These are phyloP conservation scores for Paedocypris micromegethes DNA, from an alignment of 2,797 vertebrate species.

Conservation along the genomic window DNA sequence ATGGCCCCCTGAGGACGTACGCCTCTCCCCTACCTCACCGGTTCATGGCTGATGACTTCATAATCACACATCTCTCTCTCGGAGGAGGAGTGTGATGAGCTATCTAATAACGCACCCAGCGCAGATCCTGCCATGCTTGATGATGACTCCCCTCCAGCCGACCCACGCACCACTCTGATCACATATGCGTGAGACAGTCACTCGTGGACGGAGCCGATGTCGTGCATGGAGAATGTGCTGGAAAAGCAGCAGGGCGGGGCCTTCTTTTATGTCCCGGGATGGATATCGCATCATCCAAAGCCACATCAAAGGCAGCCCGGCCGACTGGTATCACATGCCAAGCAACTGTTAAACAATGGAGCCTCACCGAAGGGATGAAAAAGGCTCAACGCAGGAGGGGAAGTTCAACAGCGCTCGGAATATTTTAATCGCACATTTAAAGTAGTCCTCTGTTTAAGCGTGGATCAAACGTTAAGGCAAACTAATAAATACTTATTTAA, in stretches of 20 bases:
- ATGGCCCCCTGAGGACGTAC: conserved; percentile 93
- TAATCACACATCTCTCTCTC: conserved; percentile 95
- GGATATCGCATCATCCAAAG: conserved; percentile 61
- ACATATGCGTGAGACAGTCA: background rate
- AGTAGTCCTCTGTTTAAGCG: no score
- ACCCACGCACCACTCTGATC: conserved; percentile 7
- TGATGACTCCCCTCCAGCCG: conserved; percentile 11
- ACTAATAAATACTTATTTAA: no score
- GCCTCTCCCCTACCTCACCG: conserved; percentile 81
- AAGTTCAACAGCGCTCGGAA: conserved; percentile 51
- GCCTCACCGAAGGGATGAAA: conserved; percentile 67
- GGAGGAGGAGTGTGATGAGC: conserved; percentile 83
- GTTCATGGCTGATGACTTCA: conserved; percentile 99
- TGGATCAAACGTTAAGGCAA: no score
- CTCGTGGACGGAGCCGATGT: conserved; percentile 30
- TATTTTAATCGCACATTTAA: no score
- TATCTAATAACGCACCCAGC: conserved; percentile 82
- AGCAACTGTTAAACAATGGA: conserved; percentile 68
- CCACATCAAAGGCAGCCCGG: conserved; percentile 67
- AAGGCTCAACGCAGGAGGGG: conserved; percentile 62
- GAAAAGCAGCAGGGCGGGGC: conserved; percentile 37
- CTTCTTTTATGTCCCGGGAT: conserved; percentile 59
- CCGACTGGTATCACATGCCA: conserved; percentile 62
- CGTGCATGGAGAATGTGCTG: conserved; percentile 29
- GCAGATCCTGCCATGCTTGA: conserved; percentile 1